These are phyloP conservation scores for Neoitamus cyanurus DNA, from an alignment of 2,888 invertebrate genomes.

Conservation along the genomic window DNA sequence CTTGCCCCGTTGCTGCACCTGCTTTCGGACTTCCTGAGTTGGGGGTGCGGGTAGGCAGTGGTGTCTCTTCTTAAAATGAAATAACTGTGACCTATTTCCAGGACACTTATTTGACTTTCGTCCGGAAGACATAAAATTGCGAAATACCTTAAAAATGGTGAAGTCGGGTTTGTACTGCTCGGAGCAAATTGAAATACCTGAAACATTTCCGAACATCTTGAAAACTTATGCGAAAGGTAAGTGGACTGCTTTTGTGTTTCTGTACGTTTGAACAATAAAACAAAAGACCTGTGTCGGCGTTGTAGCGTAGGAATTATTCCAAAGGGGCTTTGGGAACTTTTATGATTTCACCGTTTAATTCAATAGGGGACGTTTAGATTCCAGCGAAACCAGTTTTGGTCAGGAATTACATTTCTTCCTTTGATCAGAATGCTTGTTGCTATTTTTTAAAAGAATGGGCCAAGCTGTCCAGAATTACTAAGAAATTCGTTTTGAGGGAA, in stretches of 20 bases:
- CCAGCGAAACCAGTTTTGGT: neutral
- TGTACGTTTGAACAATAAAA: neutral
- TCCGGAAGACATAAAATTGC: neutral
- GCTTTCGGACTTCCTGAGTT: no score
- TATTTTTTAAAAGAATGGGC: neutral
- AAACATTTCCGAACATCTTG: conserved; percentile 82
- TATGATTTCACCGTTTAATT: neutral
- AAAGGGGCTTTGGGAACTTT: neutral
- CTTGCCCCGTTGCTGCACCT: neutral
- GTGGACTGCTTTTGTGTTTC: neutral
- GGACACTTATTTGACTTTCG: neutral
- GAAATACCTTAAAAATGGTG: conserved; percentile 5
- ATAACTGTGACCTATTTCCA: neutral
- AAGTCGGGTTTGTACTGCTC: conserved; percentile 74
- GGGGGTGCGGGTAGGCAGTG: neutral
- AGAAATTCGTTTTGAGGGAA: neutral
- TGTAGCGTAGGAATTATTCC: neutral
- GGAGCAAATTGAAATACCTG: conserved; percentile 85
- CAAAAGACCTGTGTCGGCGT: neutral
- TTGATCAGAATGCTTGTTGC: neutral
- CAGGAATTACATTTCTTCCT: neutral
- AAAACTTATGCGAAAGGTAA: conserved; percentile 85
- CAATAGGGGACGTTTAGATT: neutral
- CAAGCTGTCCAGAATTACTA: neutral
- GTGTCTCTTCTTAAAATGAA: neutral